Percentiles rank a stretch among this genome's conserved stretches.
Conservation (phyloP, 2,888 invertebrate genomes). For the Laothoe populi region DNA sequence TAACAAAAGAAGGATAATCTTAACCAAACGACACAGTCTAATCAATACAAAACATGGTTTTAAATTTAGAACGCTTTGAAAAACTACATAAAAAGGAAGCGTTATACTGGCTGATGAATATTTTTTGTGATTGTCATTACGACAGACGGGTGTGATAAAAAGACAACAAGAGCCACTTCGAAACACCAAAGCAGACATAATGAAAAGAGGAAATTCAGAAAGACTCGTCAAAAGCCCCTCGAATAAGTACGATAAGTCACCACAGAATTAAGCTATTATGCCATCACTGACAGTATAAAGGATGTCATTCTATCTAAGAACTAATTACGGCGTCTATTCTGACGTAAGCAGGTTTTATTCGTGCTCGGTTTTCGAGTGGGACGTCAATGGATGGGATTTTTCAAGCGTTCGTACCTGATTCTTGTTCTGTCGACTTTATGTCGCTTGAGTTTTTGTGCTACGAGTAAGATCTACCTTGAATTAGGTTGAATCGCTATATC, state of each 20-base stretch:
- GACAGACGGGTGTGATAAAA: slow-evolving; percentile 11
- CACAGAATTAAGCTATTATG: slow-evolving; percentile 16
- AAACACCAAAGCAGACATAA: slow-evolving; percentile 13
- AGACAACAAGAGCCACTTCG: neutral
- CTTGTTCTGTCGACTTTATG: slow-evolving; percentile 21
- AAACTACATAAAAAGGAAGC: neutral
- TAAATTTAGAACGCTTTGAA: neutral
- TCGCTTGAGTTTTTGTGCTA: neutral
- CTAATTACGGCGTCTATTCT: slow-evolving; percentile 40
- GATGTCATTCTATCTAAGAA: slow-evolving; percentile 31
- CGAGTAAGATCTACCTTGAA: no score
- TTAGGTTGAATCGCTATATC: no score
- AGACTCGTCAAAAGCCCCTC: slow-evolving; percentile 17
- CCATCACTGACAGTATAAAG: slow-evolving; percentile 16
- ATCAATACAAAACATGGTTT: no score
- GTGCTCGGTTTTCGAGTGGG: slow-evolving; percentile 41
- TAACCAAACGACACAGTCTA: no score
- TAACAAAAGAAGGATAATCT: no score
- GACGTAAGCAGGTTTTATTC: slow-evolving; percentile 42
- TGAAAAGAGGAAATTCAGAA: slow-evolving; percentile 14
- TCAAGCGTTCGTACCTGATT: slow-evolving; percentile 33
- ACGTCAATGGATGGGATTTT: slow-evolving; percentile 42
- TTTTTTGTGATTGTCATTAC: neutral
- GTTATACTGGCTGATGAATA: neutral
- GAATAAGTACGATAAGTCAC: slow-evolving; percentile 11